Evolutionary conservation across 2,888 invertebrate species (phyloP), one percentile per base, ranked within the genome.

Genomic region (Tachina grossa): DNA sequence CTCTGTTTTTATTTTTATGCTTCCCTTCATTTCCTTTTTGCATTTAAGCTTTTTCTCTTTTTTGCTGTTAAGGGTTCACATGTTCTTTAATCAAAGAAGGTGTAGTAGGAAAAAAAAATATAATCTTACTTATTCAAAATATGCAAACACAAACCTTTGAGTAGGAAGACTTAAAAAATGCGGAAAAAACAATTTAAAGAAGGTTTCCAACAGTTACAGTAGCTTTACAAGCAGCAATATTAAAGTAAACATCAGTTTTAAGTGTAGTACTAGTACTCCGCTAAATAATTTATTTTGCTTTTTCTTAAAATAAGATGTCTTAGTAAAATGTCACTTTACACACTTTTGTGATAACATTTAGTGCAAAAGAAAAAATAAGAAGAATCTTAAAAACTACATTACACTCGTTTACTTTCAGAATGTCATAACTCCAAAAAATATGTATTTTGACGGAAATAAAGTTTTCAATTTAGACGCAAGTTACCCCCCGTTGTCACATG

Each of bases 251-350:
- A 71, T 53, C 16, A 16, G 14, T 45, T 71, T 9, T 71, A 71
- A 31, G 6, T 31, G 5, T 6, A 63, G 51, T 45, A 51, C 19
- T 61, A 13, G 65, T 65, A 69, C 68, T 63, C 47, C 22, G 47
- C 47, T 47, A 78, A 53, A 75, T 74, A 83, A 79, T 79, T 83
- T 83, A 74, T 79, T 83, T 31, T 72, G 11, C 31, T 22, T 65
- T 55, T 59, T 51, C 31, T 39, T 41, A 61, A 19, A 41, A 76
- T 39, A 57, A 41, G 78, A 13, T 22, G 3, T 53, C n/a, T 61
- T 69, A 61, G 61, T 22, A 69, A 53, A 53, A 65, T 76, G 16
- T 11, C 59, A 78, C 77, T 69, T 66, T 13, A 66, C 47, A 47
- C 41, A 47, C 6, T 31, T 31, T 5, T 31, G 31, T 31, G 31